These are phyloP conservation scores for Stichodactyla mertensii DNA, from an alignment of 64 coral and sea anemone species.

Conservation along the genomic window DNA sequence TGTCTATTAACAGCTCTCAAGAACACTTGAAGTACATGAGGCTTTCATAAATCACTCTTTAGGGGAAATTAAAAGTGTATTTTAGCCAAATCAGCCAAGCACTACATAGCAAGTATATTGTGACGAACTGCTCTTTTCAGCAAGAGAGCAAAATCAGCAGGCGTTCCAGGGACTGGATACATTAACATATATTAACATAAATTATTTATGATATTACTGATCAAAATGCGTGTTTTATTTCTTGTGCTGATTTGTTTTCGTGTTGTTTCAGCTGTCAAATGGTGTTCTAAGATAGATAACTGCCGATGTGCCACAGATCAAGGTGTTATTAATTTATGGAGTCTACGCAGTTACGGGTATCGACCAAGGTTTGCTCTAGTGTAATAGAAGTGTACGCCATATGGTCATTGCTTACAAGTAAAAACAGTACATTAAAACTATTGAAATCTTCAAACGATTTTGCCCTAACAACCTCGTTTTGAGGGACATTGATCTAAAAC, in stretches of 20 bases:
- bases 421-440: too few species aligned
- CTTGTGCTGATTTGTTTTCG: neutral
- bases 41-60: neutral
- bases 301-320: conserved; percentile 69
- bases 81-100: neutral
- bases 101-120: neutral
- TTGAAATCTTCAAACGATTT: too few species aligned
- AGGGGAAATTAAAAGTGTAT: neutral
- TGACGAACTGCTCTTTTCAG: conserved; percentile 9
- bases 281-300: conserved; percentile 68
- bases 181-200: neutral
- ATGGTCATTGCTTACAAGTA: too few species aligned
- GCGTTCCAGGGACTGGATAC: neutral
- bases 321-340: conserved; percentile 84
- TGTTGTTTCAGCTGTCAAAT: conserved; percentile 27
- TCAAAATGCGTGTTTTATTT: neutral
- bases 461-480: too few species aligned
- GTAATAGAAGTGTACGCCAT: too few species aligned
- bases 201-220: neutral
- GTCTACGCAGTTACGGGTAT: conserved; percentile 13
- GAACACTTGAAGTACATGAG: neutral
- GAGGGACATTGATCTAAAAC: too few species aligned
- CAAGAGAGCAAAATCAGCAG: neutral
- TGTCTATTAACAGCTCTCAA: neutral
- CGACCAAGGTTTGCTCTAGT: conserved; percentile 15